Conservation (phyloP, 2,113 vertebrate species). For the Lutjanus erythropterus region DNA sequence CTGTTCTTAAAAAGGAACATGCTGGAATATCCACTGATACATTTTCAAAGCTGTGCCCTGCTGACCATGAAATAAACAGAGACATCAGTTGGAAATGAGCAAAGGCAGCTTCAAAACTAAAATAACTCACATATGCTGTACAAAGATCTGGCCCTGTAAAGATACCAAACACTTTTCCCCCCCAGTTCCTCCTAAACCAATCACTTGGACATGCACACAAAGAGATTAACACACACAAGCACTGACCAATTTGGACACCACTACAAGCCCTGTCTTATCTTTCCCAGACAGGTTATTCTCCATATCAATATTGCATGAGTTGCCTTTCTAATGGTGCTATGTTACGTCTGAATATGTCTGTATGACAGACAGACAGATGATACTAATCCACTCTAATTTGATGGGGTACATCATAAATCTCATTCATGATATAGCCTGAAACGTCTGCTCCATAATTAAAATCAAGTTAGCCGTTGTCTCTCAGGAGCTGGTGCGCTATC, state of each 20-base stretch:
- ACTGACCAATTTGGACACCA: conserved; percentile 24
- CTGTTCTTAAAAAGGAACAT: conserved; percentile 4
- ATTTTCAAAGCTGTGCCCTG: conserved; percentile 31
- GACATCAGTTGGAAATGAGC: conserved; percentile 10
- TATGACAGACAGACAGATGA: conserved; percentile 28
- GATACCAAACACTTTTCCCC: conserved; percentile 1
- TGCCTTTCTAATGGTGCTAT: conserved; percentile 41
- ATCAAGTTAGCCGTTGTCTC: conserved; percentile 47
- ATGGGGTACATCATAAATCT: conserved; percentile 50
- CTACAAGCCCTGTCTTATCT: conserved; percentile 56
- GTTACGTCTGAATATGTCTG: conserved; percentile 34
- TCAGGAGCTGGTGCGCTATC: conserved; percentile 21
- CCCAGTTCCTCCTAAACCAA: conserved; percentile 9
- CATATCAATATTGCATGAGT: conserved; percentile 58
- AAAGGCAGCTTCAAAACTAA: conserved; percentile 8
- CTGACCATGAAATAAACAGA: conserved; percentile 10
- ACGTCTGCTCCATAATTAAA: conserved; percentile 47
- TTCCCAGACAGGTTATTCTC: conserved; percentile 53
- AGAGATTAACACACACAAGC: conserved; percentile 13
- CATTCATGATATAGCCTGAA: conserved; percentile 29
- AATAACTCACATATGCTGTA: conserved; percentile 22
- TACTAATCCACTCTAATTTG: conserved; percentile 40
- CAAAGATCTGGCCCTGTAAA: conserved; percentile 19
- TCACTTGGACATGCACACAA: conserved; percentile 15
- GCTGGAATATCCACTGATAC: background rate